Evolutionary conservation across 2,888 invertebrate species (phyloP), one percentile per base, ranked within the genome.

Genomic region (Odontocolon sp.): DNA sequence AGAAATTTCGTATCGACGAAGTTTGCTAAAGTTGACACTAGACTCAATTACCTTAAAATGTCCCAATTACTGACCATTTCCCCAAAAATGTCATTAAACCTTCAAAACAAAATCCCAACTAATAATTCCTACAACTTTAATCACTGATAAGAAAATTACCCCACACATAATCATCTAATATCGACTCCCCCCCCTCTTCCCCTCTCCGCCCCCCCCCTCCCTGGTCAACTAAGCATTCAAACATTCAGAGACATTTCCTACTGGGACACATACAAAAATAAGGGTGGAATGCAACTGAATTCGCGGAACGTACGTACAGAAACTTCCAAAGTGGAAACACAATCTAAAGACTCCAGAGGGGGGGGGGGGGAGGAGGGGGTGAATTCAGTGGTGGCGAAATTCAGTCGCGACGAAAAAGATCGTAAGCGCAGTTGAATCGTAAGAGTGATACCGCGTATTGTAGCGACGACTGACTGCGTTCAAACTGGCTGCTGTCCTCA

Each of bases 291-390:
- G 5, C 50, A 28, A 50, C 26, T 26, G 50, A n/a, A n/a, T n/a
- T n/a, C n/a, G n/a, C n/a, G n/a, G n/a, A n/a, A n/a, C n/a, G n/a
- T n/a, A n/a, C n/a, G n/a, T n/a, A n/a, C n/a, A n/a, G n/a, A n/a
- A n/a, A n/a, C 38, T 33, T 33, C 36, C 36, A 64, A 64, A 64
- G 86, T 86, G 85, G 86, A 85, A 87, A 85, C 85, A 85, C 85
- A 86, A 87, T 85, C 84, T 82, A 81, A 80, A 82, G 83, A 80
- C 82, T 84, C 83, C 74, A 81, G 80, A 81, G 59, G 68, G 77
- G 78, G 77, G 83, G 83, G 80, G 81, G 57, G 67, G 69, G 76
- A 26, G 45, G 2, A 11, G 36, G 78, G 76, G 50, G 38, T 61
- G 33, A 66, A 76, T 74, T 78, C 73, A 66, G 9, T 42, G 71